Conservation (phyloP, 2,888 invertebrate genomes). For the Aphidius colemani region DNA sequence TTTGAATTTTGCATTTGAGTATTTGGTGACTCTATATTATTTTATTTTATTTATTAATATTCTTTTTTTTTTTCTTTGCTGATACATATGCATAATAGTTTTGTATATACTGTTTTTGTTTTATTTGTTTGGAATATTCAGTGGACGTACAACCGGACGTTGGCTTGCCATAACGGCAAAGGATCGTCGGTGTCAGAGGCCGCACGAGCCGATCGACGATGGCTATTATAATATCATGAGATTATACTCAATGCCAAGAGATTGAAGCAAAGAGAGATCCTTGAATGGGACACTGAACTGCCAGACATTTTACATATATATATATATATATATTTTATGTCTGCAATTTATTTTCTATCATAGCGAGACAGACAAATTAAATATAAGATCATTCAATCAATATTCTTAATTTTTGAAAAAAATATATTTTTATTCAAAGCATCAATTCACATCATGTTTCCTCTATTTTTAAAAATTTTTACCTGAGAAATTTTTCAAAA, state of each 20-base stretch:
- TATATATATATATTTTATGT: conserved; percentile 4
- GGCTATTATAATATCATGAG: conserved; percentile 18
- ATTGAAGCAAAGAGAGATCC: conserved; percentile 41
- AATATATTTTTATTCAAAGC: no score
- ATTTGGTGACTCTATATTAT: conserved; percentile 8
- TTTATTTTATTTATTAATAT: conserved; percentile 18
- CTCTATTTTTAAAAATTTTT: no score
- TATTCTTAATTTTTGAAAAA: no score
- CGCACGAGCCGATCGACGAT: conserved; percentile 29
- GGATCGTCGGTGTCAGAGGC: conserved; percentile 32
- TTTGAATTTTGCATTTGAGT: conserved; percentile 19
- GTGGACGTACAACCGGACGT: conserved; percentile 29
- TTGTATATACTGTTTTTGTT: conserved; percentile 16
- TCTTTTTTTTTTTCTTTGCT: conserved; percentile 19
- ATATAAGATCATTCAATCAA: no score
- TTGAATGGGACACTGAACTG: conserved; percentile 49
- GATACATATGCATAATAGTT: not conserved
- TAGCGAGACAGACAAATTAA: no score
- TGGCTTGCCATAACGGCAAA: conserved; percentile 33
- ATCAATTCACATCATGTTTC: no score
- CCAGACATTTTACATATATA: conserved; percentile 13
- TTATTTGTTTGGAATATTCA: conserved; percentile 25
- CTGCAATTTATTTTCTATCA: not conserved
- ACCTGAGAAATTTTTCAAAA: no score
- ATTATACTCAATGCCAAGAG: not conserved